These are phyloP conservation scores for Campoletis sonorensis DNA, from an alignment of 1,140 invertebrate genomes.

Conservation along the genomic window DNA sequence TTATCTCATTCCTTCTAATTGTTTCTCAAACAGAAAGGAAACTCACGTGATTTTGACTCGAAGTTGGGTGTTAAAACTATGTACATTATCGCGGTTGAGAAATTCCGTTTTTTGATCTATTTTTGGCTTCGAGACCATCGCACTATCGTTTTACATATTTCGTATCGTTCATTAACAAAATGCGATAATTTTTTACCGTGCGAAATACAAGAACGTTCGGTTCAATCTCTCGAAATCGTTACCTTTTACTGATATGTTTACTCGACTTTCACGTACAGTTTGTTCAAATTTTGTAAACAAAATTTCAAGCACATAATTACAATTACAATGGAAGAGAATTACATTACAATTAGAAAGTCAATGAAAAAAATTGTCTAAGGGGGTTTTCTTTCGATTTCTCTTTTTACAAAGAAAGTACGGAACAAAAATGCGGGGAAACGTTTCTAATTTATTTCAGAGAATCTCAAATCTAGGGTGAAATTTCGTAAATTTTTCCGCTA, in stretches of 20 bases:
- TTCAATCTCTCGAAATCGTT: neutral
- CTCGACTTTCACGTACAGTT: too few relatives aligned
- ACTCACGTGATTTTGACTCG: constrained; percentile 21
- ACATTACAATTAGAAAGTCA: too few relatives aligned
- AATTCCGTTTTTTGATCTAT: neutral
- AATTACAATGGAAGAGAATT: too few relatives aligned
- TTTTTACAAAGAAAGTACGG: too few relatives aligned
- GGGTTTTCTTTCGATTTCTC: too few relatives aligned
- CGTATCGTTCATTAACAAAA: neutral
- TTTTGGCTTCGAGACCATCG: neutral
- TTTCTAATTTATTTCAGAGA: too few relatives aligned
- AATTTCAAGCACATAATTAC: too few relatives aligned
- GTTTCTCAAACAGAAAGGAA: constrained; percentile 25
- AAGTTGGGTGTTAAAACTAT: constrained; percentile 10
- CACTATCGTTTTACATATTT: neutral
- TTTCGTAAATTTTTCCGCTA: too few relatives aligned
- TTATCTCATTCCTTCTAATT: constrained; percentile 38
- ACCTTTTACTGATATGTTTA: neutral
- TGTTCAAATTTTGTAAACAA: too few relatives aligned
- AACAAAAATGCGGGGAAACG: too few relatives aligned
- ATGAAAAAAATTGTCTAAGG: too few relatives aligned
- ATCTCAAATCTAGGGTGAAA: too few relatives aligned
- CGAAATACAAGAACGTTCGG: neutral
- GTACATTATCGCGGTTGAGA: neutral
- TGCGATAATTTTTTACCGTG: neutral